Evolutionary conservation across 2,113 vertebrate species (phyloP).

Genomic region (Pseudopipra pipra): DNA sequence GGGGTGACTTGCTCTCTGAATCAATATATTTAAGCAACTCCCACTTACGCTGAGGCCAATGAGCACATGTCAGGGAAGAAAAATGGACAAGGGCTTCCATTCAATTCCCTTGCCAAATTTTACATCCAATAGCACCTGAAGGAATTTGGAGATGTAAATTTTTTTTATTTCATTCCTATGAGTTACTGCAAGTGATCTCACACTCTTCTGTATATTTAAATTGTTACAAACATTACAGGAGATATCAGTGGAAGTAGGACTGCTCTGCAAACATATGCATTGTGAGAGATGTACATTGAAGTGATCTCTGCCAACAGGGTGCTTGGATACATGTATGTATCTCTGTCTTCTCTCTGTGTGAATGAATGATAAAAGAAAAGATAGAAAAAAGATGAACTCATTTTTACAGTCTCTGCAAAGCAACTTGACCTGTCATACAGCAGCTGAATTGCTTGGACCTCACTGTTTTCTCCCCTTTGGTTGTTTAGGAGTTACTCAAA

Average conservation of each 20-base stretch:
- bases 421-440: background rate
- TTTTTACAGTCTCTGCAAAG: background rate
- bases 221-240: background rate
- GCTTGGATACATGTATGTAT: background rate
- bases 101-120: background rate
- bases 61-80: background rate
- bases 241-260: background rate
- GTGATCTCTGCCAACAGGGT: background rate
- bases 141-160: background rate
- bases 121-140: background rate
- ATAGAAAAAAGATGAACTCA: background rate
- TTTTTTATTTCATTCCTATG: background rate
- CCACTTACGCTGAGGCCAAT: background rate
- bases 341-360: background rate
- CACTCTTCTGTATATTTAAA: background rate
- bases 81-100: background rate
- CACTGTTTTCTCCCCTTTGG: background rate
- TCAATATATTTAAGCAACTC: background rate
- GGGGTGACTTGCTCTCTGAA: background rate
- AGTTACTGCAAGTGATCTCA: background rate
- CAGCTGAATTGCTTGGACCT: background rate
- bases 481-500: background rate
- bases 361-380: background rate
- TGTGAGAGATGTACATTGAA: background rate
- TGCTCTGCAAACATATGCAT: background rate